Conservation (phyloP, 2,797 vertebrate species). For the Podargus strigoides region DNA sequence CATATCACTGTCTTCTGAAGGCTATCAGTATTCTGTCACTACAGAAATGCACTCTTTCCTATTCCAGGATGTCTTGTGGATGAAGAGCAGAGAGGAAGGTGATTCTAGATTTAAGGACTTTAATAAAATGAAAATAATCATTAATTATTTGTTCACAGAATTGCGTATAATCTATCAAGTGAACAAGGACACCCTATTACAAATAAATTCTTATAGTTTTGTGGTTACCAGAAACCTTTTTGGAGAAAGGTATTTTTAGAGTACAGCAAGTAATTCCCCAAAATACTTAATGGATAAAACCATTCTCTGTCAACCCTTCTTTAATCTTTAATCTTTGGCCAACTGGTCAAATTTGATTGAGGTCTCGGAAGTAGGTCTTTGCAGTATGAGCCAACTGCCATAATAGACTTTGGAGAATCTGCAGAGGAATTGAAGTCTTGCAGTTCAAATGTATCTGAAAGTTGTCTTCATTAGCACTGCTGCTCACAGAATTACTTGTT, state of each 20-base stretch:
- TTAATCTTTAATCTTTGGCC: not conserved
- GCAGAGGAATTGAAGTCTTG: not conserved
- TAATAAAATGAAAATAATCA: not conserved
- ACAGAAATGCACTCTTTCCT: not conserved
- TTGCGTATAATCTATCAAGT: not conserved
- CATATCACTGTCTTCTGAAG: not conserved
- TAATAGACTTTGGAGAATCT: not conserved
- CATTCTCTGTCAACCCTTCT: not conserved
- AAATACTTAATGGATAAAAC: not conserved
- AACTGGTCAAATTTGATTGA: not conserved
- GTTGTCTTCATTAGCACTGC: not conserved
- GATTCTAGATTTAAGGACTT: not conserved
- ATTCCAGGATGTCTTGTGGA: not conserved
- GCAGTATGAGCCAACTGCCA: not conserved
- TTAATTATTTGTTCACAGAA: not conserved
- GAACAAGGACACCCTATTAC: not conserved
- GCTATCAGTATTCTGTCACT: not conserved
- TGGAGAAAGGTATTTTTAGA: not conserved
- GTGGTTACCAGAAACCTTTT: not conserved
- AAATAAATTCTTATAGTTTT: not conserved
- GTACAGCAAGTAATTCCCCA: not conserved
- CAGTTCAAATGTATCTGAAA: not conserved
- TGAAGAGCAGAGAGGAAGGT: not conserved
- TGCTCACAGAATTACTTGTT: not conserved
- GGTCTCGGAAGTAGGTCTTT: not conserved